These are phyloP conservation scores for Phalloptychus januarius DNA, from an alignment of 2,797 vertebrate species.

Conservation along the genomic window DNA sequence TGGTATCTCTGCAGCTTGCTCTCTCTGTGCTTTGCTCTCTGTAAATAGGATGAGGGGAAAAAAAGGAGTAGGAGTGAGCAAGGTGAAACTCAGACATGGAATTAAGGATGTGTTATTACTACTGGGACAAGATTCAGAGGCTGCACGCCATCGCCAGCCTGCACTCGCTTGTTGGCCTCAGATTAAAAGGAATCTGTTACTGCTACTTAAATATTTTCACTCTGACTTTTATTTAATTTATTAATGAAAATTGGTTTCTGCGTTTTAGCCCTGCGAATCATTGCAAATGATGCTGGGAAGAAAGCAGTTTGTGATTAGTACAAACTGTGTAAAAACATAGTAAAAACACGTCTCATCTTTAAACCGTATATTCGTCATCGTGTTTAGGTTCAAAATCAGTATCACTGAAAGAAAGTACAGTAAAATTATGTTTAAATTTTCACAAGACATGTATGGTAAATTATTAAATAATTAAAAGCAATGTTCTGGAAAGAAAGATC, in stretches of 20 bases:
- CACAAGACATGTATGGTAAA: not conserved
- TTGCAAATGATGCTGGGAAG: not conserved
- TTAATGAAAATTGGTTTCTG: not conserved
- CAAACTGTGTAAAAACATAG: too few species aligned
- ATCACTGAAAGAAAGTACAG: not conserved
- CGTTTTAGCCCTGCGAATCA: not conserved
- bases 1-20: slow-evolving; percentile 32
- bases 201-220: slow-evolving; percentile 32
- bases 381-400: not conserved
- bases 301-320: not conserved
- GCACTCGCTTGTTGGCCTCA: slow-evolving; percentile 45
- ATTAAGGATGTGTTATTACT: slow-evolving; percentile 73
- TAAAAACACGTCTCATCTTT: not conserved
- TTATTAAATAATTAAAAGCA: not conserved
- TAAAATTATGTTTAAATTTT: not conserved
- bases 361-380: not conserved
- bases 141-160: slow-evolving; percentile 44
- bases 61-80: slow-evolving; percentile 66
- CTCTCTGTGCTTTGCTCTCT: slow-evolving; percentile 52
- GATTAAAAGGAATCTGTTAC: slow-evolving; percentile 45
- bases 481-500: not conserved
- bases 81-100: slow-evolving; percentile 73
- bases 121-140: slow-evolving; percentile 59
- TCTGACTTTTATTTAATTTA: not conserved
- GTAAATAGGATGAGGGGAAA: slow-evolving; percentile 60